Base-by-base conservation (phyloP, 2,113 vertebrate species). In the Nannobrachium achirus region DNA sequence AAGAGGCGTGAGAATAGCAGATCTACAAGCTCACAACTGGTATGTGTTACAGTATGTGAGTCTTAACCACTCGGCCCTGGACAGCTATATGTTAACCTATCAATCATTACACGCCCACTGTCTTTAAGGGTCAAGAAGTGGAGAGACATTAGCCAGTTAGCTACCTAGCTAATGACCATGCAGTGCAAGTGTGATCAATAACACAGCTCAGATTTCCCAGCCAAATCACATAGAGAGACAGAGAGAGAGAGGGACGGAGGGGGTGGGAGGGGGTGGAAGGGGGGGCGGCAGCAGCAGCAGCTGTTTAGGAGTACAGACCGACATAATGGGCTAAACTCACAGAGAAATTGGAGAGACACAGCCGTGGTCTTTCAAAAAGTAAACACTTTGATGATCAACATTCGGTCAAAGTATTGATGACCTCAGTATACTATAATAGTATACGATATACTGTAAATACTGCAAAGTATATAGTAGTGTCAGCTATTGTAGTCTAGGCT, bases 171-270 rank as follows among this genome's bases (percentile, higher is more conserved):
- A 86, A 88, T 82, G 84, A 88, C 79, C 78, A 63, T 72, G 42
- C 59, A 77, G 76, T 73, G 71, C 78, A 85, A 75, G 79, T 59
- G 69, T 63, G 83, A 91, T 89, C 90, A 86, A 90, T 91, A 89
- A 78, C 45, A 16, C 42, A 69, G 86, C 79, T 91, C 89, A 61
- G 52, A 83, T 90, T 91, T 86, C 90, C 33, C 61, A 48, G 72
- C 80, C 78, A 65, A 63, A 78, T 76, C 70, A 51, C 68, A 51
- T 49, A 63, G 71, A 75, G 80, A 88, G 83, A 86, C 49, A 68
- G 20, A 67, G 8, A 39, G n/a, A 60, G 41, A 61, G 16, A 18
- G 13, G 48, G 53, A 56, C 33, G 42, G 46, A 65, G 16, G 49
- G 42, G 56, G 42, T 56, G 50, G 44, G 52, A 10, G 20, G 25